Base-by-base conservation (phyloP, 2,888 invertebrate genomes). In the Eudasyphora cyanicolor region DNA sequence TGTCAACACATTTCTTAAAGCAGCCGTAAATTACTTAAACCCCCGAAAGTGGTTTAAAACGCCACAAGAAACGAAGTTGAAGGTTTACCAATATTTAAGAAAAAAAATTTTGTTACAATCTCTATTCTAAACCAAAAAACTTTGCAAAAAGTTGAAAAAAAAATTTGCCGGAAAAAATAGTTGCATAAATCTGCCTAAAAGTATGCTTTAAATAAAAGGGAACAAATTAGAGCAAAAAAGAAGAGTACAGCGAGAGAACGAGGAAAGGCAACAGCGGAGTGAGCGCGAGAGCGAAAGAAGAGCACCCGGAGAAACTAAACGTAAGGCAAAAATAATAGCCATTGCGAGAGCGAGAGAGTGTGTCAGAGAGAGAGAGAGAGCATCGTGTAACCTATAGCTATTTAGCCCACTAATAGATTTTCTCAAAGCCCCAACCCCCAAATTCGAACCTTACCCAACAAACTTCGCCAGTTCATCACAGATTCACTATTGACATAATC, bases 1-100 rank as follows among this genome's bases (percentile, higher is more conserved):
- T 97, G 88, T 97, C 97, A 92, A 97, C 97, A 92, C 97, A 97
- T 93, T 97, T 97, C 93, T 93, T 97, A 93, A 97, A 97, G 94
- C 97, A 97, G 93, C 97, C 97, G 95, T 97, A 97, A 95, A 94
- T 94, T 92, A 90, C 88, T 89, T 88, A 76, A 80, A 79, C 82
- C 38, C 82, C 45, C 70, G 71, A 78, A 35, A 57, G n/a, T n/a
- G n/a, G n/a, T n/a, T n/a, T n/a, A n/a, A 81, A 82, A 73, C 75
- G 62, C 24, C 27, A 51, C 57, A 14, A 17, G n/a, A n/a, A n/a
- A 54, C 54, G 76, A 77, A 64, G 54, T 73, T 71, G 14, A 85
- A 82, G 86, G 83, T 81, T 85, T 82, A 78, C 62, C n/a, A 27
- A 1, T 54, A 60, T 60, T 57, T 60, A 32, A 35, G 49, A 73